phyloP scores from a whole-genome alignment of 2,797 vertebrate genomes.

The Onychomys leucogaster region DNA sequence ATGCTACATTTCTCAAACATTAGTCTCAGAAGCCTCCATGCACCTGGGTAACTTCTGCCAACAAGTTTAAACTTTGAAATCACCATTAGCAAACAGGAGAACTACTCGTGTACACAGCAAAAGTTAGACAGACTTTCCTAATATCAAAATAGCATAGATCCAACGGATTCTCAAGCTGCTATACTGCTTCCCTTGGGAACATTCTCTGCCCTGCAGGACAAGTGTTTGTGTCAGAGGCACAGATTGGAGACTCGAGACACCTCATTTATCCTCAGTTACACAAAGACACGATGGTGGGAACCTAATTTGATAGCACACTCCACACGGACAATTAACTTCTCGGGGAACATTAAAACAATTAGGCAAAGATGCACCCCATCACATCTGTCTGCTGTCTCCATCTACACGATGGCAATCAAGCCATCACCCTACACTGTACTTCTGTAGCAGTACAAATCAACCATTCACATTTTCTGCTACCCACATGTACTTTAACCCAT shows the following conservation, averaged over 20 bases:
- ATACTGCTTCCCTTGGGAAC: constrained; percentile 60
- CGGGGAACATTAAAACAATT: constrained; percentile 82
- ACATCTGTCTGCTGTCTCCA: constrained; percentile 69
- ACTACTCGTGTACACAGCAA: background rate
- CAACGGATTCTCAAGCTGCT: constrained; percentile 75
- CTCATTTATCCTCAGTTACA: constrained; percentile 79
- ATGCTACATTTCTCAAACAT: background rate
- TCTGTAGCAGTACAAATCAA: constrained; percentile 3
- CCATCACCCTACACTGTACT: background rate
- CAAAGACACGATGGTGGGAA: constrained; percentile 71
- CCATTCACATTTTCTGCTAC: fast-evolving
- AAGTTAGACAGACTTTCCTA: constrained; percentile 59
- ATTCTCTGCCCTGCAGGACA: constrained; percentile 77
- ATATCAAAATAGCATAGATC: constrained; percentile 79
- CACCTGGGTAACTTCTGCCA: constrained; percentile 60
- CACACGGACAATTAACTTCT: constrained; percentile 80
- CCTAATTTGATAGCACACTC: constrained; percentile 77
- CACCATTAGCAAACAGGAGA: constrained; percentile 75
- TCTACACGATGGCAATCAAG: constrained; percentile 78
- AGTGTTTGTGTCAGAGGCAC: constrained; percentile 75
- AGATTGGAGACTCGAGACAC: constrained; percentile 75
- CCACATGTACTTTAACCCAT: background rate
- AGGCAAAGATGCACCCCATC: constrained; percentile 69
- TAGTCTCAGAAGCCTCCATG: background rate
- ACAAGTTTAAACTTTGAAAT: constrained; percentile 70